Base-by-base conservation (phyloP, 1,140 invertebrate genomes). In the Drosophila tani region DNA sequence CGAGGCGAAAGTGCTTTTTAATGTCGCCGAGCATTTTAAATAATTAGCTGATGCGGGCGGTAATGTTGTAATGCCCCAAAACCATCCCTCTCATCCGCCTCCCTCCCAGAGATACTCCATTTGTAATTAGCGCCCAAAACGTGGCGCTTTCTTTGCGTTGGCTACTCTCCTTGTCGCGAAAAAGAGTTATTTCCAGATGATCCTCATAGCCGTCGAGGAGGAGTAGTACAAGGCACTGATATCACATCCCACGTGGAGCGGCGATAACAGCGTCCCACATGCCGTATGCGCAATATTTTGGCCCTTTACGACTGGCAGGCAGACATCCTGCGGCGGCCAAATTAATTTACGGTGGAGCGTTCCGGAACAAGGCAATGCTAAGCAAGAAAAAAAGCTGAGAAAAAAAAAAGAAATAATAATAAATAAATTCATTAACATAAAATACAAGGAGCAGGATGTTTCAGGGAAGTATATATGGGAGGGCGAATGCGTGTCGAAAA, bases 371-470 rank as follows among this genome's bases (percentile, higher is more conserved):
- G 35, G 47, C 50, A 27, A 45, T 35, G 50, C 53, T 45, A 24
- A 62, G 47, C 41, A 65, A 69, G 57, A 65, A 24, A 51, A 11
- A 45, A 45, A 67, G 38, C 35, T 32, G n/a, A 55, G 50, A 65
- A 74, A 73, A 69, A 55, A 60, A 75, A 73, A 82, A 75, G 75
- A 82, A 86, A 87, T 87, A 86, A 86, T 86, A 86, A 86, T 86
- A 86, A 83, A 86, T 86, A 86, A 87, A 88, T 86, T 88, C 80
- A 88, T 86, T 86, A 86, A 87, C 83, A 88, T 86, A 85, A 86
- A 85, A 82, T 68, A 85, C 74, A 45, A 49, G 43, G 27, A 65
- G 56, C 9, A 29, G 3, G 9, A 49, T 21, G 47, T 38, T 32
- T 32, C 11, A 29, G 51, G 40, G 12, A 11, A 35, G 29, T 3